Evolutionary conservation across 2,888 invertebrate species (phyloP), one percentile per base, ranked within the genome.

Genomic region (Nasonovia ribisnigri): DNA sequence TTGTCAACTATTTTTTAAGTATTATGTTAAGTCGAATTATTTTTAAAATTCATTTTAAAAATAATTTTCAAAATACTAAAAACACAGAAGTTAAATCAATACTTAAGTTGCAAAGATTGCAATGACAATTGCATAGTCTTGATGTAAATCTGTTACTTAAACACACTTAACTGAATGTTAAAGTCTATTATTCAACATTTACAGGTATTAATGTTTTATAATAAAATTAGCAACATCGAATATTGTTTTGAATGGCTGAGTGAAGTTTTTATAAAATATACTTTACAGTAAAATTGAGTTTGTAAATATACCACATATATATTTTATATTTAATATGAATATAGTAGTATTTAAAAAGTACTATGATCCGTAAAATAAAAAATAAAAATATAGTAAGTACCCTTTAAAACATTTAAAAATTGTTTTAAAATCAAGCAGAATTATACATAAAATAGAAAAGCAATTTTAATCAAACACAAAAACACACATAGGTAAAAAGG

Each of bases 391-490:
- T 36, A 46, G 67, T n/a, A 90, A 86, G 90, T 93, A 93, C 93
- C 93, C 67, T 60, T 90, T 93, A 90, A 88, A 88, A 92, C 84
- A 88, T 77, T 77, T n/a, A 29, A 60, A 92, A 93, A 60, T 84
- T 93, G 84, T 84, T 89, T 93, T 93, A 89, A 93, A 89, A 67
- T 87, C 48, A 90, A 93, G 90, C 90, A 90, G 42, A 90, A 90
- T 90, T 93, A 84, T 67, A 86, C 60, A 90, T 90, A 93, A 77
- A 92, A 89, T 86, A 93, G 57, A 92, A 90, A 51, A 93, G 93
- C 90, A 86, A 90, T 93, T 93, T 90, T 90, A 93, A 93, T 90
- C 29, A 67, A 87, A 93, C 93, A 67, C n/a, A 93, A 93, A 92
- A 90, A 93, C 90, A 93, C 90, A 90, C 67, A n/a, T 86, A 90